Conservation (phyloP, 2,797 vertebrate species). For the Falco cherrug region DNA sequence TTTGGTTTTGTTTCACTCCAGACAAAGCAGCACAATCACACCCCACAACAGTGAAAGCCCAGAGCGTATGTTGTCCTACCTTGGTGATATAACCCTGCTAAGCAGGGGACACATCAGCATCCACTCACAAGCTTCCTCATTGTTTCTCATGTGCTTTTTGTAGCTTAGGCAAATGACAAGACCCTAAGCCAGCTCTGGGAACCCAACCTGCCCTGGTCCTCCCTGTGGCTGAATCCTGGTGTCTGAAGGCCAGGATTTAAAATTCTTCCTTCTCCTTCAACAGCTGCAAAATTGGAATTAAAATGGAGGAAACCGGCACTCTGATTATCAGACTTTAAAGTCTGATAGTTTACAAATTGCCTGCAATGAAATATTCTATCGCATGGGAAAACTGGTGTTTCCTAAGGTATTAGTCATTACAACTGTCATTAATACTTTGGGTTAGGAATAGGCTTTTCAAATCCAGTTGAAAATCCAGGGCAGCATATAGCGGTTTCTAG, state of each 20-base stretch:
- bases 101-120: neutral
- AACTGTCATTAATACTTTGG: neutral
- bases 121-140: neutral
- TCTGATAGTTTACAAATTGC: neutral
- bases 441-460: neutral
- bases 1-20: neutral
- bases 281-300: neutral
- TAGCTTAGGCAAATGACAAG: neutral
- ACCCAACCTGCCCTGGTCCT: neutral
- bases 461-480: neutral
- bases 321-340: neutral
- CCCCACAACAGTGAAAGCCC: neutral
- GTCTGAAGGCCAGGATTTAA: neutral
- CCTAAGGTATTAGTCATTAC: neutral
- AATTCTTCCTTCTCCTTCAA: neutral
- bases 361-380: neutral
- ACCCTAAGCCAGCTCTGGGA: neutral
- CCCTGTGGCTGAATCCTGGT: neutral
- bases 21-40: neutral
- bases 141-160: neutral
- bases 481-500: neutral
- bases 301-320: neutral
- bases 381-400: neutral
- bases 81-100: neutral
- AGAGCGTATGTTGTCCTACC: neutral